Evolutionary conservation across 2,113 vertebrate genomes (phyloP), one percentile per base, ranked within the genome.

Genomic region (Rafetus swinhoei): DNA sequence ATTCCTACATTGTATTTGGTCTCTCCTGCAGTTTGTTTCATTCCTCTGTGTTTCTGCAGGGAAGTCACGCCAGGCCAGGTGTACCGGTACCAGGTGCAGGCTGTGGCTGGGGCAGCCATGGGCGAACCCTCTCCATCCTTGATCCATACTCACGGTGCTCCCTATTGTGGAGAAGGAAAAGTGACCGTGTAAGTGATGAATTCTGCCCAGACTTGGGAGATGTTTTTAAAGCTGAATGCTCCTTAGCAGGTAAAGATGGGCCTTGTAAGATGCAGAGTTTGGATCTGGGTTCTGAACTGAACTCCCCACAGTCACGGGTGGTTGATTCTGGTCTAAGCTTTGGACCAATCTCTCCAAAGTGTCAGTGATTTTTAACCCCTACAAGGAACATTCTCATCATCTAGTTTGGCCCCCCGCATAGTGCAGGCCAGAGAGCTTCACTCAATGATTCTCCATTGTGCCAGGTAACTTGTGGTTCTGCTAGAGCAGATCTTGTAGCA

Each of bases 91-190:
- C 98, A 98, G 74, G 97, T 99, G 80, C 99, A 99, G 95, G 99
- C 98, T 27, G 93, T 98, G 77, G 98, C 98, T 39, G 98, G 97
- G 14, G 93, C 97, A 56, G 95, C 97, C 54, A 85, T 98, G n/a
- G 99, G 99, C 90, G 98, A 98, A 93, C 95, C 97, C 3, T 99
- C 99, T 0, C 98, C 99, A 27, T 94, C 98, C 0, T 97, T 99
- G 2, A 2, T 98, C 93, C 99, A 99, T 11, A 93, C 97, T 53
- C 99, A 99, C 0, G 99, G 99, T 82, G 87, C 98, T 15, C 90
- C 98, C 69, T 99, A 98, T 97, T 99, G 99, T 32, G 99, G 99
- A 32, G 99, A 99, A 62, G 98, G 99, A 55, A 96, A 97, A 92
- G 97, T 99, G 87, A 97, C 98, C 74, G 94, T 19, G 99, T 99